Conservation (phyloP, 2,888 invertebrate species). For the Cinara cedri region DNA sequence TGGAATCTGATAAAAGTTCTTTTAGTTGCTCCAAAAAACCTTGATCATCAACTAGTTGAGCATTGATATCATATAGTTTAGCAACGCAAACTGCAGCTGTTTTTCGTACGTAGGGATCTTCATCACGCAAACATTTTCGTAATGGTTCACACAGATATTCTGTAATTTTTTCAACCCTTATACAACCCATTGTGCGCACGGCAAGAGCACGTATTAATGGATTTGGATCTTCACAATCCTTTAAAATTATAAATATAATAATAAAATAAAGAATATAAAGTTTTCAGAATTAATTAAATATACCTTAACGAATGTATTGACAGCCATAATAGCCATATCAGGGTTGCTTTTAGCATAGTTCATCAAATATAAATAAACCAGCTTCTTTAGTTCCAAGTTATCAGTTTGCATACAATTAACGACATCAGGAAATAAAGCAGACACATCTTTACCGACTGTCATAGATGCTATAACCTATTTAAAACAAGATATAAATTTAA, state of each 20-base stretch:
- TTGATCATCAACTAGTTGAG: conserved; percentile 77
- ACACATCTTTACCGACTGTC: conserved; percentile 99
- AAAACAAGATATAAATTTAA: too few species aligned
- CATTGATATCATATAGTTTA: conserved; percentile 94
- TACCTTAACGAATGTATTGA: conserved; percentile 99
- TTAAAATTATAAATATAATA: conserved; percentile 60
- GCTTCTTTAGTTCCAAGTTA: conserved; percentile 96
- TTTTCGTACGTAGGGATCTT: conserved; percentile 96
- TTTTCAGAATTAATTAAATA: conserved; percentile 57
- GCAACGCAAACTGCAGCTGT: conserved; percentile 99
- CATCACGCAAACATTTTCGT: conserved; percentile 91
- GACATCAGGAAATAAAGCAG: conserved; percentile 97
- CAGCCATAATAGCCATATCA: conserved; percentile 99
- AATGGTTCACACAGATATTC: conserved; percentile 98
- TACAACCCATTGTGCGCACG: conserved; percentile 99
- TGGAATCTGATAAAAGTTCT: conserved; percentile 96
- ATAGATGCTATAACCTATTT: conserved; percentile 95
- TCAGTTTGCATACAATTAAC: conserved; percentile 99
- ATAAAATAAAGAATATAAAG: neutral
- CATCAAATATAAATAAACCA: conserved; percentile 98
- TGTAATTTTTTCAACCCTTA: conserved; percentile 98
- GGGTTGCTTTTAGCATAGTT: conserved; percentile 99
- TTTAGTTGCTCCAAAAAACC: conserved; percentile 96
- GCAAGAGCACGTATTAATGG: conserved; percentile 97
- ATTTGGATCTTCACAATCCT: conserved; percentile 99